phyloP scores from a whole-genome alignment of 2,113 vertebrate genomes.

The Ariopsis seemanni region DNA sequence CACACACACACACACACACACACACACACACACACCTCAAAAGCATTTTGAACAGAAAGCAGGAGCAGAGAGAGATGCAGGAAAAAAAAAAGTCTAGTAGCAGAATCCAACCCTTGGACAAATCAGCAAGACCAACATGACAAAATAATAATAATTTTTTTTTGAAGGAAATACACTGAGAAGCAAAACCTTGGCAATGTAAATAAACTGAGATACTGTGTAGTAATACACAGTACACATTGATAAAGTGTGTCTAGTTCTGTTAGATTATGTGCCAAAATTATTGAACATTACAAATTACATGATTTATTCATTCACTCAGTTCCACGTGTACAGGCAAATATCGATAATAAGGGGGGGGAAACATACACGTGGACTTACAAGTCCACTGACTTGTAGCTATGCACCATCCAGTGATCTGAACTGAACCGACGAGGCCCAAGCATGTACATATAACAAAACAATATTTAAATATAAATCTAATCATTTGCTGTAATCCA shows the following conservation, averaged over 20 bases:
- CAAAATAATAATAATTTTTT: neutral
- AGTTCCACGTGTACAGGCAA: neutral
- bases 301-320: neutral
- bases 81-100: neutral
- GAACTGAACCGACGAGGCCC: neutral
- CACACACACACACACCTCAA: neutral
- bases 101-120: neutral
- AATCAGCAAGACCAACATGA: neutral
- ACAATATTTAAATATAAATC: neutral
- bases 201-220: neutral
- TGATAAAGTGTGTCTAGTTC: constrained; percentile 18
- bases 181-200: constrained; percentile 3
- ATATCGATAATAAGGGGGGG: no score
- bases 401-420: neutral
- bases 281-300: neutral
- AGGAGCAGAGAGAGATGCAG: neutral
- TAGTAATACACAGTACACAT: constrained; percentile 11
- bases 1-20: neutral
- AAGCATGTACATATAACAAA: neutral
- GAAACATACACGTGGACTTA: neutral
- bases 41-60: neutral
- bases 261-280: neutral
- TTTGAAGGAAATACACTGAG: neutral
- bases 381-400: neutral
- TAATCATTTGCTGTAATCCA: neutral